Percentiles rank a stretch among this genome's conserved stretches.
Conservation (phyloP, 1,140 invertebrate species). For the Arion vulgaris region DNA sequence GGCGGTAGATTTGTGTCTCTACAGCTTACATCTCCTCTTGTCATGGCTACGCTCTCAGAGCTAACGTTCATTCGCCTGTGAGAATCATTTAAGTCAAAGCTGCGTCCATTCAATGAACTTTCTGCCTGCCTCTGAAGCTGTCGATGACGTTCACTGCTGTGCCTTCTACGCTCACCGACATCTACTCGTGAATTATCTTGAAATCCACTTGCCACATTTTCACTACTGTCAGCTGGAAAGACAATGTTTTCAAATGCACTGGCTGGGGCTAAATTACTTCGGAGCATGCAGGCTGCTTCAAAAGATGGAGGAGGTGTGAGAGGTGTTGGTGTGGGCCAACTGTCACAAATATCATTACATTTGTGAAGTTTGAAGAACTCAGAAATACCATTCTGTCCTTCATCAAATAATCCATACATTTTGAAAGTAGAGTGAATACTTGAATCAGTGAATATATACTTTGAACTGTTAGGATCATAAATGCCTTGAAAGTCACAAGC, state of each 20-base stretch:
- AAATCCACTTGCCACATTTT: neutral
- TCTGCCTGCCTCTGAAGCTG: neutral
- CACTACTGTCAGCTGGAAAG: neutral
- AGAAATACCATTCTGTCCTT: slow-evolving; percentile 31
- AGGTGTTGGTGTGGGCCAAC: slow-evolving; percentile 32
- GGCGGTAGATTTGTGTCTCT: neutral
- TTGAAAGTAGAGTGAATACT: slow-evolving; percentile 27
- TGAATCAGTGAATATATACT: slow-evolving; percentile 37
- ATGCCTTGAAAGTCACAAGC: slow-evolving; percentile 37
- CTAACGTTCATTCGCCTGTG: no score
- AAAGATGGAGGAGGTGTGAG: slow-evolving; percentile 35
- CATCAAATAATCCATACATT: slow-evolving; percentile 27
- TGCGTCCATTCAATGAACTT: neutral
- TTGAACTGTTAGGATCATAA: neutral
- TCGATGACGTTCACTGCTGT: neutral
- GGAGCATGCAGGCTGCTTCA: neutral
- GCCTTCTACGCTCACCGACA: neutral
- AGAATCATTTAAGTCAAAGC: neutral
- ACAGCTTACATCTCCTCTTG: no score
- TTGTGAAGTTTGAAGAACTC: slow-evolving; percentile 43
- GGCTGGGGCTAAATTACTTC: neutral
- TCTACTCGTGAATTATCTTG: neutral
- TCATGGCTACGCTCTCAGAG: no score
- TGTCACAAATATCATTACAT: slow-evolving; percentile 28
- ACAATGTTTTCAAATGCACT: slow-evolving; percentile 34